These are phyloP conservation scores for Ecliptopera silaceata DNA, from an alignment of 2,888 invertebrate species.

Conservation along the genomic window DNA sequence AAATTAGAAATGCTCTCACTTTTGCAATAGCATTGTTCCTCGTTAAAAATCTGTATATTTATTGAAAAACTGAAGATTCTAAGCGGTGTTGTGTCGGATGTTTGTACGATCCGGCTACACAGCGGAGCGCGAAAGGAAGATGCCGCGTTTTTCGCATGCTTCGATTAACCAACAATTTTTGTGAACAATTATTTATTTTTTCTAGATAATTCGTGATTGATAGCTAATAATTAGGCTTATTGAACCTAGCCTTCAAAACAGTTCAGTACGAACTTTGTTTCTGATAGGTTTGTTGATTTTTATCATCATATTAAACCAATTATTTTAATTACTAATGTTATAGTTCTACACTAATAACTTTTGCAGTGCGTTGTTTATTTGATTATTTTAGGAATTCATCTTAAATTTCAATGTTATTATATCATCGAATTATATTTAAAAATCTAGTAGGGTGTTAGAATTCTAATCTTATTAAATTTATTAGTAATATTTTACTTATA, in stretches of 20 bases:
- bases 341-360: background rate
- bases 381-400: background rate
- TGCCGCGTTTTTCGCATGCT: slow-evolving; percentile 60
- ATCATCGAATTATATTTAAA: background rate
- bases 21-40: background rate
- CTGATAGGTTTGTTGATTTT: background rate
- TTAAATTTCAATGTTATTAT: background rate
- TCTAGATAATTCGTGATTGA: slow-evolving; percentile 10
- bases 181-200: slow-evolving; percentile 9
- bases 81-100: slow-evolving; percentile 60
- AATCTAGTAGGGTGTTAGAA: too few species aligned
- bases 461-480: too few species aligned
- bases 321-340: background rate
- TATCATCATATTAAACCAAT: slow-evolving; percentile 8
- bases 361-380: background rate
- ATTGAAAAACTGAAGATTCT: slow-evolving; percentile 17
- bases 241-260: slow-evolving; percentile 8
- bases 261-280: slow-evolving; percentile 6
- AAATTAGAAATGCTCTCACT: too few species aligned
- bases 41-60: background rate
- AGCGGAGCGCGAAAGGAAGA: slow-evolving; percentile 49
- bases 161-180: slow-evolving; percentile 31
- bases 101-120: slow-evolving; percentile 56
- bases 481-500: too few species aligned
- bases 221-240: slow-evolving; percentile 1